These are phyloP conservation scores for Xenentodon cancila DNA, from an alignment of 2,797 vertebrate species.

Conservation along the genomic window DNA sequence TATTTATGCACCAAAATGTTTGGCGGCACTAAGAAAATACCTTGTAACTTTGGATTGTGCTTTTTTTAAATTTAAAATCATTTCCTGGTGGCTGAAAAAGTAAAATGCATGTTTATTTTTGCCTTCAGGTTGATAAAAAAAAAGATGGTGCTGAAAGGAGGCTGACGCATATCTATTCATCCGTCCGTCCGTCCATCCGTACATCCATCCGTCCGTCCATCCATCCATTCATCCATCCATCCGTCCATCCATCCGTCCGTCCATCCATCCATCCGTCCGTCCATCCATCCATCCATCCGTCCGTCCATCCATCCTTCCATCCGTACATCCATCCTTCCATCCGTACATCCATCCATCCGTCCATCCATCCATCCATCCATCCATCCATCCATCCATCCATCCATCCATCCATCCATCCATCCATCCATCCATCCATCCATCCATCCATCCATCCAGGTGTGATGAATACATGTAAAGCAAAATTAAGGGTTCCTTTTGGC, in stretches of 20 bases:
- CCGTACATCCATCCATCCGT: not conserved
- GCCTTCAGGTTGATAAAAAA: not conserved
- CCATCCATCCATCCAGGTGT: not conserved
- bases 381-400: not conserved
- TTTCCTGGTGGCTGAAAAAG: constrained; percentile 34
- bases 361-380: not conserved
- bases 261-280: not conserved
- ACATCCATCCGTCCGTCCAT: not conserved
- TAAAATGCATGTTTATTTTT: constrained; percentile 23
- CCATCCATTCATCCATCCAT: not conserved
- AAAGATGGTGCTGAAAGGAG: not conserved
- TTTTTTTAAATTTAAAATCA: constrained; percentile 12
- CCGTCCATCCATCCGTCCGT: not conserved
- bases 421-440: not conserved
- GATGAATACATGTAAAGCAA: not conserved
- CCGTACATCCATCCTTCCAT: too few species aligned
- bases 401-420: not conserved
- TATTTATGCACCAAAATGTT: constrained; percentile 22
- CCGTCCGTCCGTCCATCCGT: too few species aligned
- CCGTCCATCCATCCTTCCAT: not conserved
- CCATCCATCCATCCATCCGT: not conserved
- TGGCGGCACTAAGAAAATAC: constrained; percentile 15
- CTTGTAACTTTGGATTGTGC: constrained; percentile 11
- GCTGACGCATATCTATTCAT: not conserved
- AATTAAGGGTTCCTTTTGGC: constrained; percentile 5